Conservation (phyloP, 2,888 invertebrate genomes). For the Dastarcus helophoroides region DNA sequence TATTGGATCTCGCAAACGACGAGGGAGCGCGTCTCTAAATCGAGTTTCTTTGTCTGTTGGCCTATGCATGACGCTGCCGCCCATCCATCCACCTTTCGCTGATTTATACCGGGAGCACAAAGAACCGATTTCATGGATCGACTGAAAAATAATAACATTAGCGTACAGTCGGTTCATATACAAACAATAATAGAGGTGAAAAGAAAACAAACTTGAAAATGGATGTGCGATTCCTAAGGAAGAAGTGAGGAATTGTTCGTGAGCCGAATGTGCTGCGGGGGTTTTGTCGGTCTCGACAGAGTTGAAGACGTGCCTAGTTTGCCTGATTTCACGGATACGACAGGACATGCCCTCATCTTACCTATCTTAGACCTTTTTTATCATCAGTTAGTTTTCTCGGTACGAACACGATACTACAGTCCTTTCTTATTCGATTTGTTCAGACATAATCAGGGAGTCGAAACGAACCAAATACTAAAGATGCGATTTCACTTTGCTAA, state of each 20-base stretch:
- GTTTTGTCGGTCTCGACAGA: conserved; percentile 29
- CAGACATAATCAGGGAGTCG: conserved; percentile 10
- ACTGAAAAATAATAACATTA: conserved; percentile 34
- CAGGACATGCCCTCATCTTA: conserved; percentile 29
- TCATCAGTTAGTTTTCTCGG: conserved; percentile 17
- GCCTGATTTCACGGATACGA: conserved; percentile 27
- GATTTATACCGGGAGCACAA: conserved; percentile 22
- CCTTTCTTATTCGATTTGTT: conserved; percentile 10
- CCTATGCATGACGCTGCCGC: neutral
- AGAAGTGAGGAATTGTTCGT: conserved; percentile 35
- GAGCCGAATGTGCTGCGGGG: conserved; percentile 28
- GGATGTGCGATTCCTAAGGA: conserved; percentile 30
- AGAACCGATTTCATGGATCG: conserved; percentile 26
- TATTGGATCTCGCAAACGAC: conserved; percentile 32
- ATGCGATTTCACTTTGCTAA: too few relatives aligned
- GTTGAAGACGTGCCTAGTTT: conserved; percentile 31
- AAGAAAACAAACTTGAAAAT: conserved; percentile 30
- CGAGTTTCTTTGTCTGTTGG: conserved; percentile 30
- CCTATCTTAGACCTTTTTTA: conserved; percentile 16
- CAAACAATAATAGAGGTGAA: conserved; percentile 30
- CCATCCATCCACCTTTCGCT: conserved; percentile 5
- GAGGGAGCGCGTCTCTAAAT: conserved; percentile 26
- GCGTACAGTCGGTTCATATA: conserved; percentile 28
- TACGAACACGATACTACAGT: conserved; percentile 8
- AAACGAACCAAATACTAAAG: too few relatives aligned